Evolutionary conservation across 2,113 vertebrate species (phyloP), one percentile per base, ranked within the genome.

Genomic region (Rhegmatorhina hoffmannsi): DNA sequence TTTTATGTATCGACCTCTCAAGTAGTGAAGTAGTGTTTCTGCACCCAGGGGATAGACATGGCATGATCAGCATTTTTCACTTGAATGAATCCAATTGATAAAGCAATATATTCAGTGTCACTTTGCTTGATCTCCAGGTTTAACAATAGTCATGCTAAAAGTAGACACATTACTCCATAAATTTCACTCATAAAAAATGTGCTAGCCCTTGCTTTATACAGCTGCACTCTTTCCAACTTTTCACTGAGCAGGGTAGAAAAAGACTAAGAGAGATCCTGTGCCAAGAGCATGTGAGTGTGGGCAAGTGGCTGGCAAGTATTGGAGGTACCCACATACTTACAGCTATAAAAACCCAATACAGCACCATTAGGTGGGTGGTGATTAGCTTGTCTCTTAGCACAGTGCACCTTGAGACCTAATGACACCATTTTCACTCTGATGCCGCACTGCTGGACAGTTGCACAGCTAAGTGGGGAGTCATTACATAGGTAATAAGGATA

Each of bases 1-100:
- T 98, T 98, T 98, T 98, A 98, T 98, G 96, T 98, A 98, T 98
- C 87, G 97, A 98, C 98, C 74, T 64, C 96, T 98, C 97, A 97
- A 97, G 98, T 97, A 97, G 97, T 98, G 98, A 98, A 98, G 98
- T 97, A 98, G 95, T 97, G 97, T 98, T 98, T 98, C 97, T 97
- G 97, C 96, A 98, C 98, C 98, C 97, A 96, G 87, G 98, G 98
- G 97, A 97, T 90, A 98, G 98, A 96, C 97, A 97, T 96, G 98
- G 97, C 98, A 97, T 98, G 98, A 98, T 98, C 98, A 98, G 98
- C 98, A 98, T 98, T 98, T 98, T 98, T 98, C 98, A 98, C 98
- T 98, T 87, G 96, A 98, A 98, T 40, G 96, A 98, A 98, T 98
- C 96, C 98, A 98, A 98, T 98, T 98, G 98, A 98, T 98, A 98